Base-by-base conservation (phyloP, 2,113 vertebrate species). In the Neodon shergylaensis region DNA sequence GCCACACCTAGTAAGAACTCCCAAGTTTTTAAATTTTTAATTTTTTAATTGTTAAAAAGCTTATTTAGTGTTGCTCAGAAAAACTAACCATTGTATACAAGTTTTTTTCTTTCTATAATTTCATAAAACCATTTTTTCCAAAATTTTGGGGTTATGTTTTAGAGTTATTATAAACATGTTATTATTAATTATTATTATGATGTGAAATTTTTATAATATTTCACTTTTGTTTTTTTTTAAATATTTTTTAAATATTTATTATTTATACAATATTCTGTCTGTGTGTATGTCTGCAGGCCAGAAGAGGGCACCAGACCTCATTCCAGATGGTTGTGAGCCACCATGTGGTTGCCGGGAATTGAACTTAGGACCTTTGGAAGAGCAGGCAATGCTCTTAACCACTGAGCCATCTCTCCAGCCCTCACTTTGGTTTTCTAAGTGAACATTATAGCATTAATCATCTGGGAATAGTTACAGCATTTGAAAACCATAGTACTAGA, bases 1-100 rank as follows among this genome's bases (percentile, higher is more conserved):
- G 3, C 44, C 31, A 86, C 10, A 78, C 7, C 77, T 78, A 33
- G 31, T 98, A 93, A 96, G 94, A 97, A 96, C 91, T 76, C 95
- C n/a, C 54, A 61, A 26, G 22, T 28, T 61, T 36, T 68, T 33
- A 68, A 33, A 36, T 52, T 33, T 79, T n/a, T 52, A 63, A n/a
- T 9, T n/a, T 39, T 14, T 10, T 49, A 68, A 72, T 31, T 90
- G 24, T 36, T 74, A 95, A 96, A 97, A 85, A 61, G 36, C 61
- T 76, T 44, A 88, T 31, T 74, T 44, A 83, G 36, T 74, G 91
- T 92, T 96, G 47, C 66, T 95, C 28, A 72, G 74, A 77, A 83
- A 47, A 83, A 63, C 7, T 83, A n/a, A 85, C 47, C 26, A 47
- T 61, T 49, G 8, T 73, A 68, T 92, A 72, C 3, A 88, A 6